Base-by-base conservation (phyloP, 2,888 invertebrate genomes). In the Amphimallon solstitiale region DNA sequence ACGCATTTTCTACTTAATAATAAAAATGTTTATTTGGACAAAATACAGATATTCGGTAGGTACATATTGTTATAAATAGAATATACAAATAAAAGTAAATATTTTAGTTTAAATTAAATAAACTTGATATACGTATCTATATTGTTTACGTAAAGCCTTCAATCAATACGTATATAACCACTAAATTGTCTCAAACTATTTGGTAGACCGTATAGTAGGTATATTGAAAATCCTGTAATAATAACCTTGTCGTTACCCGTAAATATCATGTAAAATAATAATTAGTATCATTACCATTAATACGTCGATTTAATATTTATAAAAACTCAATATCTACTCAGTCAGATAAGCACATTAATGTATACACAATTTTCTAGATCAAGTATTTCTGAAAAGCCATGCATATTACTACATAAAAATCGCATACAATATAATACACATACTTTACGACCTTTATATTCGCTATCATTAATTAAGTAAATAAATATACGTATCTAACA, bases 191-290 rank as follows among this genome's bases (percentile, higher is more conserved):
- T 74, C 72, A 80, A 72, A 74, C 81, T 81, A 74, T 82, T 81
- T 71, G 85, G 85, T 72, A 92, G 86, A 73, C 92, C 91, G 78
- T 92, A 92, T 75, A 85, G 84, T 79, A 90, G 88, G 82, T 92
- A 92, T 75, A 92, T 86, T 67, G 86, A 80, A 70, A 90, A 84
- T 74, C 92, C 91, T 90, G 82, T 56, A 83, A n/a, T n/a, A 83
- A 76, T 68, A 73, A 76, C 70, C 70, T 54, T 45, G 29, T 63
- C 38, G 14, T 54, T 59, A 52, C 52, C 59, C 35, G 38, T 60
- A 59, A 65, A 65, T 70, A 59, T 60, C 51, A 66, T 56, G 60
- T 21, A 56, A 43, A 52, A 65, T 63, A 65, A 64, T 66, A 38
- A 48, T 60, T 15, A 29, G 9, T 5, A 29, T 29, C 9, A 9